Conservation (phyloP, 2,113 vertebrate species). For the Tylochromis polylepis region DNA sequence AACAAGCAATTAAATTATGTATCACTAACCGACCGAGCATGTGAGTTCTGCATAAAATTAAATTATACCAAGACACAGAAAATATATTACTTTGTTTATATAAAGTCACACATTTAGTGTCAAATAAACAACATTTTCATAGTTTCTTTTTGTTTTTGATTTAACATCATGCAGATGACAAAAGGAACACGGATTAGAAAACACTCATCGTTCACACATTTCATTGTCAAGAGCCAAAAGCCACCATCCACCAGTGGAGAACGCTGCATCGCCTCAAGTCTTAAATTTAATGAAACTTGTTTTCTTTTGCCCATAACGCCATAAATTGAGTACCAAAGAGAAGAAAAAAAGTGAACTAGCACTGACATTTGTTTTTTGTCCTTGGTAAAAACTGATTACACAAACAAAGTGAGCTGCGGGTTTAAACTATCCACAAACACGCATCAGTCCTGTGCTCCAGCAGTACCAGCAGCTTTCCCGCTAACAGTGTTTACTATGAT, state of each 20-base stretch:
- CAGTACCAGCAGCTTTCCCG: not conserved
- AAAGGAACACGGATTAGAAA: conserved; percentile 3
- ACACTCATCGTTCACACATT: not conserved
- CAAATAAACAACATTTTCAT: conserved; percentile 14
- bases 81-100: conserved; percentile 6
- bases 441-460: not conserved
- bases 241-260: not conserved
- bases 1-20: not conserved
- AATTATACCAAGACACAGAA: not conserved
- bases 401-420: not conserved
- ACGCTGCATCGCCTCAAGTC: not conserved
- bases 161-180: conserved; percentile 30
- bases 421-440: not conserved
- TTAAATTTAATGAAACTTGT: not conserved
- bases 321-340: not conserved
- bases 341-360: not conserved
- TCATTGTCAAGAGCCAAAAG: conserved; percentile 12
- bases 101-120: conserved; percentile 4
- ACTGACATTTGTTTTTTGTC: not conserved
- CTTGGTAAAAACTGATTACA: not conserved
- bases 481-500: not conserved
- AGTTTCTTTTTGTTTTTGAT: not conserved
- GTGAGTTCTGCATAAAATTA: not conserved
- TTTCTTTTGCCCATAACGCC: not conserved
- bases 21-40: not conserved